Evolutionary conservation across 2,113 vertebrate genomes (phyloP), one percentile per base, ranked within the genome.

Genomic region (Nothocercus julius): DNA sequence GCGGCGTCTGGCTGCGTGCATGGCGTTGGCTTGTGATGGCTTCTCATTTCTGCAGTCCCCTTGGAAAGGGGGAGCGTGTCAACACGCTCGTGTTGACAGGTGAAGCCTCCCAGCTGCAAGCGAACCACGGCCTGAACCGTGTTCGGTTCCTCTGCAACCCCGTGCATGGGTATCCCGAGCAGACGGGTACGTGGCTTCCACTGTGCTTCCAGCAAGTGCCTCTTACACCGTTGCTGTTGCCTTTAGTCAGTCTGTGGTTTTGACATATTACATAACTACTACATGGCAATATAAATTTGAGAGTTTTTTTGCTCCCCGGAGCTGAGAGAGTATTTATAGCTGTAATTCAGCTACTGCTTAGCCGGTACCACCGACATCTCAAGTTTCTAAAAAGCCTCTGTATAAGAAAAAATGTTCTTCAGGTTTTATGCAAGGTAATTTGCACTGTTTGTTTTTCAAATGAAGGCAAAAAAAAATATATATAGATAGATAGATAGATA

Each of bases 1-100:
- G 36, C 1, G 1, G 1, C 34, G 11, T 18, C 2, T 4, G 1
- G 0, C 2, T 2, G 4, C 4, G 27, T 66, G 82, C 36, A 70
- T 64, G 51, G 7, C 1, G 2, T 11, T 61, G 16, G 27, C 38
- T 40, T 21, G 20, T 54, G 28, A 30, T n/a, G 51, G 28, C 51
- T 27, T 17, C 16, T 4, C 40, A 19, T 38, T 28, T 24, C 42
- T 22, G 38, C 8, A 9, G 25, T 28, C 44, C 9, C 45, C 2
- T 11, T 40, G 82, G 12, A 44, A 15, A 21, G 25, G n/a, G 45
- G 36, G 36, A 36, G 36, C 36, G 36, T 36, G 36, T 36, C 36
- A 36, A 36, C 12, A 28, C 6, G 72, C n/a, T 6, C 17, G 15
- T 32, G 38, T 22, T 49, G 38, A 15, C 0, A 83, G 53, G 45